phyloP scores from a whole-genome alignment of 2,888 invertebrate species.

The Malacosoma neustria region DNA sequence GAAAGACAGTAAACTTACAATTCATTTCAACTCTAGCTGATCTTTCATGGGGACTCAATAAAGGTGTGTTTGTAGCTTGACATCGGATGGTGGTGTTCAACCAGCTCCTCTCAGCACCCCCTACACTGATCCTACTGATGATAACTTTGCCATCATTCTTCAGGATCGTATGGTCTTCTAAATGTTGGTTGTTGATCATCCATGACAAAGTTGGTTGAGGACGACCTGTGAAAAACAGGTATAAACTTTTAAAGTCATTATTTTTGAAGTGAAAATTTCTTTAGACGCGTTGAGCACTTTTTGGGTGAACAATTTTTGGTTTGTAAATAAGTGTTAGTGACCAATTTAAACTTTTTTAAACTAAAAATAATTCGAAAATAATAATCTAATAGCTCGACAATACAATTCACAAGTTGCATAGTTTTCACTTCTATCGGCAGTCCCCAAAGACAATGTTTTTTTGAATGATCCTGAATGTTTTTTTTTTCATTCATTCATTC shows the following conservation, averaged over 20 bases:
- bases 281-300: too few species aligned
- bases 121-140: slow-evolving; percentile 84
- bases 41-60: slow-evolving; percentile 85
- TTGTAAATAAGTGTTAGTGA: too few species aligned
- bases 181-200: slow-evolving; percentile 83
- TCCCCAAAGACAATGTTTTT: too few species aligned
- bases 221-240: slow-evolving; percentile 75
- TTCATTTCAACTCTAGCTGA: slow-evolving; percentile 87
- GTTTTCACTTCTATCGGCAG: too few species aligned
- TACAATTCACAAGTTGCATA: too few species aligned
- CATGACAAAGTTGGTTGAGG: slow-evolving; percentile 86
- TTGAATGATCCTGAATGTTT: too few species aligned
- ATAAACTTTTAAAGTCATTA: background rate
- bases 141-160: slow-evolving; percentile 81
- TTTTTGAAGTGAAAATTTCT: too few species aligned
- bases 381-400: too few species aligned
- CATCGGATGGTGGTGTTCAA: slow-evolving; percentile 89
- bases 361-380: too few species aligned
- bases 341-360: too few species aligned
- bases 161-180: slow-evolving; percentile 81
- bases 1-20: slow-evolving; percentile 85
- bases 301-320: too few species aligned
- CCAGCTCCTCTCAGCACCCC: slow-evolving; percentile 82
- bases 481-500: too few species aligned
- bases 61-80: slow-evolving; percentile 88